phyloP scores from a whole-genome alignment of 2,113 vertebrate species.

The Psittacus erithacus region DNA sequence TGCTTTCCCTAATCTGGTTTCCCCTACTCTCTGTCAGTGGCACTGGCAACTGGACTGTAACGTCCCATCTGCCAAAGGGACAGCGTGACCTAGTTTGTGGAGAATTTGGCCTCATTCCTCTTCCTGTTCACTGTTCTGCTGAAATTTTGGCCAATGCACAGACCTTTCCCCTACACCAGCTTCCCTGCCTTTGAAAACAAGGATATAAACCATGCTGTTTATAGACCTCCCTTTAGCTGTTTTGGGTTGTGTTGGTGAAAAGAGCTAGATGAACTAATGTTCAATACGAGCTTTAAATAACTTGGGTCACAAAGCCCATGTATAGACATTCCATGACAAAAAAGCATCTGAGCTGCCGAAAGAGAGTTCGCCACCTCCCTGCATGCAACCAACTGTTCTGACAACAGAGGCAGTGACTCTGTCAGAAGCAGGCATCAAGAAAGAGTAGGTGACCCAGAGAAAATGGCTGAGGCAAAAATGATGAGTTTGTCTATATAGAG shows the following conservation, averaged over 20 bases:
- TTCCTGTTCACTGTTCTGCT: conserved; percentile 40
- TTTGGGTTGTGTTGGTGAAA: not conserved
- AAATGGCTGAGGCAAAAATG: not conserved
- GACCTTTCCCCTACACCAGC: not conserved
- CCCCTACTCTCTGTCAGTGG: not conserved
- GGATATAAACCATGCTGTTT: not conserved
- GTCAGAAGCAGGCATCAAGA: not conserved
- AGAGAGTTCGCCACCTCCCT: not conserved
- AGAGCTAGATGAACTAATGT: not conserved
- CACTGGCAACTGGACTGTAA: not conserved
- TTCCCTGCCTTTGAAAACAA: not conserved
- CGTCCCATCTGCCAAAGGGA: not conserved
- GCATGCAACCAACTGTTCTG: not conserved
- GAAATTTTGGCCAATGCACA: not conserved
- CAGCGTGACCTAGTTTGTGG: not conserved
- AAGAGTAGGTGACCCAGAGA: not conserved
- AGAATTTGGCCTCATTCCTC: conserved; percentile 49
- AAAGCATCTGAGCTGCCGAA: not conserved
- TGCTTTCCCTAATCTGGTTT: not conserved
- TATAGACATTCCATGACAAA: not conserved
- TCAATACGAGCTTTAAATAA: not conserved
- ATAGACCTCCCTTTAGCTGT: not conserved
- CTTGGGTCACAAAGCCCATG: not conserved
- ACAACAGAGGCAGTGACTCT: not conserved
- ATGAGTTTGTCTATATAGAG: not conserved